phyloP scores from a whole-genome alignment of 2,113 vertebrate genomes.

The Vireo altiloquus region DNA sequence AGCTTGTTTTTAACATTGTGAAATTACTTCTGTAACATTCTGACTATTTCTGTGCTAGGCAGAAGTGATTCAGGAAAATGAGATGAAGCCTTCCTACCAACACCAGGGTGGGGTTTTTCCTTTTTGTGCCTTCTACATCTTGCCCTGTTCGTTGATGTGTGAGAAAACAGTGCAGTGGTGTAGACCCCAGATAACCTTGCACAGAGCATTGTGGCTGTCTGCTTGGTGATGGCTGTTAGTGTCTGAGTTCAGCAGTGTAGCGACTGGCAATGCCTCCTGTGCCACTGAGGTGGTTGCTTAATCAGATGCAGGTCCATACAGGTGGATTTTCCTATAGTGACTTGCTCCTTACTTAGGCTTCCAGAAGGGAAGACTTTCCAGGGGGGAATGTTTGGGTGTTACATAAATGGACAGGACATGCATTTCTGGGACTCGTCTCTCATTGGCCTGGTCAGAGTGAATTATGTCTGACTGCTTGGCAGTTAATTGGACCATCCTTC shows the following conservation, averaged over 20 bases:
- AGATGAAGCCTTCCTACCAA: neutral
- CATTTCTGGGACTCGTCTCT: constrained; percentile 52
- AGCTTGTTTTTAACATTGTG: neutral
- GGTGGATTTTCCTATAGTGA: neutral
- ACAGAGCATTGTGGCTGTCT: neutral
- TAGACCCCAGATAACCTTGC: neutral
- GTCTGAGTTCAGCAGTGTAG: neutral
- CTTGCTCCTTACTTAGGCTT: neutral
- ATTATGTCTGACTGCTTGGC: constrained; percentile 73
- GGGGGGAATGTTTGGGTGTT: constrained; percentile 3
- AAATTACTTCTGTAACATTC: neutral
- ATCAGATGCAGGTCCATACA: neutral
- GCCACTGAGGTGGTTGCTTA: neutral
- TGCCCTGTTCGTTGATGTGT: neutral
- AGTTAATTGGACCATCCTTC: constrained; percentile 77
- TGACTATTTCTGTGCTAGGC: neutral
- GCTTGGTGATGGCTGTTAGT: neutral
- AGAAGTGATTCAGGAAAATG: neutral
- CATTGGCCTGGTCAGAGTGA: constrained; percentile 61
- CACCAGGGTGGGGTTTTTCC: neutral
- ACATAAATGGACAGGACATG: constrained; percentile 6
- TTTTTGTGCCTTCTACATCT: neutral
- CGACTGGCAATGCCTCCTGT: fast-evolving
- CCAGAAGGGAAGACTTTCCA: neutral
- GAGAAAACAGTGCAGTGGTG: neutral